Conservation (phyloP, 2,888 invertebrate genomes). For the Chrysomela aeneicollis region DNA sequence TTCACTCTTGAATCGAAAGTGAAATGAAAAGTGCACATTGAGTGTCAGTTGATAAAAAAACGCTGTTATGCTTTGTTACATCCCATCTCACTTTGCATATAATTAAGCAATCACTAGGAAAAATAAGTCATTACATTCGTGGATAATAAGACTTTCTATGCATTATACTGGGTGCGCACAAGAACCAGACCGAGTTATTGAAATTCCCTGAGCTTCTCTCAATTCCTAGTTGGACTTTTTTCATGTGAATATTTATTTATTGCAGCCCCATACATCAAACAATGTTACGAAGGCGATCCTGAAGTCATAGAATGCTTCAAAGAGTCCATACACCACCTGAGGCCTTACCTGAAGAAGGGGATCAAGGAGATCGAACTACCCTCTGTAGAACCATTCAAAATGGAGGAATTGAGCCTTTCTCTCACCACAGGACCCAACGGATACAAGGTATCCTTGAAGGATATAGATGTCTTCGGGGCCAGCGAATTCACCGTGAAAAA, state of each 20-base stretch:
- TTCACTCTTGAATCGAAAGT: slow-evolving; percentile 23
- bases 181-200: too few relatives aligned
- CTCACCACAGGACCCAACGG: slow-evolving; percentile 66
- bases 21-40: slow-evolving; percentile 24
- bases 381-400: slow-evolving; percentile 71
- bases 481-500: slow-evolving; percentile 69
- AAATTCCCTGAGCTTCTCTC: too few relatives aligned
- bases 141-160: too few relatives aligned
- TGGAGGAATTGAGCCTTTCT: slow-evolving; percentile 69
- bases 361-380: slow-evolving; percentile 73
- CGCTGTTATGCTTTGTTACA: slow-evolving; percentile 2
- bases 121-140: too few relatives aligned
- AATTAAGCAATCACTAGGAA: too few relatives aligned
- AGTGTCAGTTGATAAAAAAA: slow-evolving; percentile 10
- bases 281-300: slow-evolving; percentile 71
- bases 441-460: slow-evolving; percentile 67
- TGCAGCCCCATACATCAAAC: slow-evolving; percentile 72
- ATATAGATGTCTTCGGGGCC: slow-evolving; percentile 70
- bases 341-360: slow-evolving; percentile 68
- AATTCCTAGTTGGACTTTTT: background rate
- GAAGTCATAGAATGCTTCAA: slow-evolving; percentile 67
- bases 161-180: too few relatives aligned
- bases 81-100: background rate
- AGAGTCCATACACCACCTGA: slow-evolving; percentile 66
- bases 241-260: slow-evolving; percentile 30